Conservation (phyloP, 2,888 invertebrate species). For the Heliconius hortense region DNA sequence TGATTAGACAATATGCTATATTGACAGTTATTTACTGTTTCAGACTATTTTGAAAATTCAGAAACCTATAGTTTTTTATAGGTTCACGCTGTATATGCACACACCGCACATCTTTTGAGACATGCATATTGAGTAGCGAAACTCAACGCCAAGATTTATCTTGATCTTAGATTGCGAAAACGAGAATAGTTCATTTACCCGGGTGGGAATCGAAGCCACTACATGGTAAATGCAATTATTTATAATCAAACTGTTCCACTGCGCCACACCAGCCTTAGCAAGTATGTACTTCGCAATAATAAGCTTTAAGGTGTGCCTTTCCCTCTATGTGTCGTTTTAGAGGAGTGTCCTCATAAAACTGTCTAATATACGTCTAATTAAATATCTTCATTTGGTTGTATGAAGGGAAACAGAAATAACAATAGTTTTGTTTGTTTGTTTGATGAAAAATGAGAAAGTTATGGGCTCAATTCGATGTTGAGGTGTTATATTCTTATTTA, state of each 20-base stretch:
- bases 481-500: too few species aligned
- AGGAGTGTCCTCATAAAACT: slow-evolving; percentile 18
- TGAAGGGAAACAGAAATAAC: background rate
- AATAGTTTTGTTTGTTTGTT: background rate
- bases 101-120: too few species aligned
- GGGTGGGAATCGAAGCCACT: background rate
- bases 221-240: too few species aligned
- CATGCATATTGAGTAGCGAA: too few species aligned
- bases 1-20: too few species aligned
- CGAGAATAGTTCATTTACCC: background rate
- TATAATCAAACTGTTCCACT: background rate
- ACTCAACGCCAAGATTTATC: too few species aligned
- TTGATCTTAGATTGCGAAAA: too few species aligned
- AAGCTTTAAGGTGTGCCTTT: background rate
- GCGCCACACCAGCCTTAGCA: background rate
- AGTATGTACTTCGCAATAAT: background rate
- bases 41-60: background rate
- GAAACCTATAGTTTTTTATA: background rate
- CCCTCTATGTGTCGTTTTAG: background rate
- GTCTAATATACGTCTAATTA: slow-evolving; percentile 9
- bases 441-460: background rate
- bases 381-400: background rate
- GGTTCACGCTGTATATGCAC: background rate
- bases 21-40: background rate
- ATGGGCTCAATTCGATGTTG: too few species aligned